Percentiles rank a stretch among this genome's conserved stretches.
Conservation (phyloP, 2,113 vertebrate species). For the Axis porcinus region DNA sequence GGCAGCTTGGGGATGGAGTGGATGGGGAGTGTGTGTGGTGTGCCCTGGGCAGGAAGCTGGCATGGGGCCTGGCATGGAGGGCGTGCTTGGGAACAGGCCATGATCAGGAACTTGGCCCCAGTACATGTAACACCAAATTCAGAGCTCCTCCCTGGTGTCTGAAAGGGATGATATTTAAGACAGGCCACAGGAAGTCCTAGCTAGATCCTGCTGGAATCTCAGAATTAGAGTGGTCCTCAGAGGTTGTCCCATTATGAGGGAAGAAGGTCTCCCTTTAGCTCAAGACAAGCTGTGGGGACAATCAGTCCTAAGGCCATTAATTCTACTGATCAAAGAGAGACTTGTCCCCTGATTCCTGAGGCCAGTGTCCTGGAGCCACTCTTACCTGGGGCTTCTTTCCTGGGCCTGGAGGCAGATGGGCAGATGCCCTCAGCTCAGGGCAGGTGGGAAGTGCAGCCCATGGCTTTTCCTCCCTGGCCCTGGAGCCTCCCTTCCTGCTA, state of each 20-base stretch:
- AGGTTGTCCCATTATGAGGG: background rate
- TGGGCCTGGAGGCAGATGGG: background rate
- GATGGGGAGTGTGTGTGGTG: background rate
- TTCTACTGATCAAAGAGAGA: background rate
- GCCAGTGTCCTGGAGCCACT: background rate
- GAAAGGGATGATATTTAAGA: background rate
- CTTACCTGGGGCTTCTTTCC: background rate
- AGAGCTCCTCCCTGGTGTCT: background rate
- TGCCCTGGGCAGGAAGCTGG: background rate
- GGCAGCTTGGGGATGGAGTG: accelerated
- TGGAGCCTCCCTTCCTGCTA: background rate
- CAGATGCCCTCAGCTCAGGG: background rate
- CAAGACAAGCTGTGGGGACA: background rate
- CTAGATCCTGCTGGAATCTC: background rate
- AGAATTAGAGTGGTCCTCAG: background rate
- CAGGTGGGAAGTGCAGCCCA: background rate
- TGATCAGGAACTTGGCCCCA: background rate
- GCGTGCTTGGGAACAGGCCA: background rate
- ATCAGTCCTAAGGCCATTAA: background rate
- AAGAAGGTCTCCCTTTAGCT: background rate
- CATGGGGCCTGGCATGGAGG: background rate
- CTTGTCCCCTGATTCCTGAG: background rate
- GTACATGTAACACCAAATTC: background rate
- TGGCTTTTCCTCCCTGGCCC: background rate
- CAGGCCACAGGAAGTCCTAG: background rate